phyloP scores from a whole-genome alignment of 2,888 invertebrate genomes.

The Drepana falcataria region DNA sequence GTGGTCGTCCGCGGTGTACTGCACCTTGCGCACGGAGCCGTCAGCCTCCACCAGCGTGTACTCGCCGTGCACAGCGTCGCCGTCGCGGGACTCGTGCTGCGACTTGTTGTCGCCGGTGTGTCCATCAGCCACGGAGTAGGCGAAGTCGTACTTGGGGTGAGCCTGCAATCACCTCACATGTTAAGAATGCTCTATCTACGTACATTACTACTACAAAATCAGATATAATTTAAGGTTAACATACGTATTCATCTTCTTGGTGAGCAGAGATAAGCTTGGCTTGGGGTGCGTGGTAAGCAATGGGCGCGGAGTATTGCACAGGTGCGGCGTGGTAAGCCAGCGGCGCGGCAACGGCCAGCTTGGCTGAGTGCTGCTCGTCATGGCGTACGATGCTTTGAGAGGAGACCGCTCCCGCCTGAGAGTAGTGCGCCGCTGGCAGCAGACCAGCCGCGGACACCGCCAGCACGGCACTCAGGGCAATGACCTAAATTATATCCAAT shows the following conservation, averaged over 20 bases:
- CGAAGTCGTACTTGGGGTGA: constrained; percentile 79
- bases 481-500: constrained; percentile 28
- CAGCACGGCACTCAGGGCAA: constrained; percentile 55
- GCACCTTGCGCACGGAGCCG: constrained; percentile 72
- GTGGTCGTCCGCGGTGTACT: constrained; percentile 76
- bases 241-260: constrained; percentile 52
- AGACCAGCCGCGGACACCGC: constrained; percentile 61
- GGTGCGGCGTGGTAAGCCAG: constrained; percentile 31
- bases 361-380: constrained; percentile 36
- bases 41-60: constrained; percentile 69
- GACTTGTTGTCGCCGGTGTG: constrained; percentile 81
- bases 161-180: constrained; percentile 39
- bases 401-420: constrained; percentile 57
- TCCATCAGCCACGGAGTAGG: constrained; percentile 77
- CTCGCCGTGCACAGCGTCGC: constrained; percentile 80
- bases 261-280: constrained; percentile 35
- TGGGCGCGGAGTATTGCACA: constrained; percentile 22
- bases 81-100: constrained; percentile 78
- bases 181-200: not conserved
- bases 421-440: constrained; percentile 56
- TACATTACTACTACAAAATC: not conserved
- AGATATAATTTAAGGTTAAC: constrained; percentile 13
- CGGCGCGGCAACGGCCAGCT: constrained; percentile 26
- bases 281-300: constrained; percentile 32
- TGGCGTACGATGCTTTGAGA: constrained; percentile 54